phyloP scores from a whole-genome alignment of 2,888 invertebrate genomes.

The Drosophila pseudotakahashii region DNA sequence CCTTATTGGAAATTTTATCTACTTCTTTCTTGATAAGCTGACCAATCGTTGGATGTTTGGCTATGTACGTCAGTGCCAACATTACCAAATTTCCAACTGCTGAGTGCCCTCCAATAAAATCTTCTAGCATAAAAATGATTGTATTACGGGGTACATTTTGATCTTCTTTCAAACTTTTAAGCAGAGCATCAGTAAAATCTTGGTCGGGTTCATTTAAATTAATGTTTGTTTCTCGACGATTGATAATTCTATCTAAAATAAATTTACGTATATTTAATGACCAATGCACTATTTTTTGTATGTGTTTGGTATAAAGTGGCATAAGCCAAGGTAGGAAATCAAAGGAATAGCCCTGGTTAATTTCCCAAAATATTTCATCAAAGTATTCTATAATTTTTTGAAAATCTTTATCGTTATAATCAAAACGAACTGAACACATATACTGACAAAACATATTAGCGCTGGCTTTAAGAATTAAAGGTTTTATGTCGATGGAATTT shows the following conservation, averaged over 20 bases:
- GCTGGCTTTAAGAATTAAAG: slow-evolving; percentile 89
- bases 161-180: slow-evolving; percentile 89
- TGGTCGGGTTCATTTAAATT: slow-evolving; percentile 87
- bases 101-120: slow-evolving; percentile 94
- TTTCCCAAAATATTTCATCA: slow-evolving; percentile 96
- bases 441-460: slow-evolving; percentile 94
- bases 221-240: slow-evolving; percentile 83
- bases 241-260: slow-evolving; percentile 89
- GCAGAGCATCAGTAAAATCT: slow-evolving; percentile 92
- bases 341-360: slow-evolving; percentile 94
- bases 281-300: slow-evolving; percentile 89
- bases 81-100: slow-evolving; percentile 94
- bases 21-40: slow-evolving; percentile 89
- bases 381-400: slow-evolving; percentile 89
- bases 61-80: slow-evolving; percentile 89
- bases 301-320: slow-evolving; percentile 89
- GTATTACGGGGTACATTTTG: slow-evolving; percentile 89
- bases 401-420: slow-evolving; percentile 89
- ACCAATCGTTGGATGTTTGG: slow-evolving; percentile 88
- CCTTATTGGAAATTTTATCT: slow-evolving; percentile 86
- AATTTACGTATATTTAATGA: slow-evolving; percentile 89
- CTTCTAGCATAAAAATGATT: slow-evolving; percentile 92
- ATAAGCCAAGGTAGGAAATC: slow-evolving; percentile 94
- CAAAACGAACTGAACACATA: slow-evolving; percentile 93
- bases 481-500: slow-evolving; percentile 87